Evolutionary conservation across 2,888 invertebrate genomes (phyloP), one percentile per base, ranked within the genome.

Genomic region (Hyles lineata): DNA sequence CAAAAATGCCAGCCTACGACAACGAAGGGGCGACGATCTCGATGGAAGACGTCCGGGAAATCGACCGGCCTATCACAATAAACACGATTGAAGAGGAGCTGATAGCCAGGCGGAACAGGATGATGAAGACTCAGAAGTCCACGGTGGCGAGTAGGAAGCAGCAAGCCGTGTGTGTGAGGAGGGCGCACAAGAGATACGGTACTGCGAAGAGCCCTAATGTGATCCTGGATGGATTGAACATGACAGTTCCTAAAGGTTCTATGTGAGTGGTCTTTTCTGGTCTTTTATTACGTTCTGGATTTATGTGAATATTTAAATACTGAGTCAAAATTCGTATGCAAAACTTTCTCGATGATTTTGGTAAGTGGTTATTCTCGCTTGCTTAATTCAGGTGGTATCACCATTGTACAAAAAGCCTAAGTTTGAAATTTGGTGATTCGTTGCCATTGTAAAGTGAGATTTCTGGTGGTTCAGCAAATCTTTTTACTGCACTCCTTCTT

Each of bases 241-340:
- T 99, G 97, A 98, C 98, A 23, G 98, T 99, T 62, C 97, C 98
- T 29, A 98, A 98, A 87, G 98, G 98, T 71, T 94, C 97, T 69
- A 98, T 98, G 98, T 98, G 94, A 96, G 97, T 96, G 70, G 73
- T 32, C 70, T 72, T 69, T 72, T 71, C 72, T 61, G 43, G 61
- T 59, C 50, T 43, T 25, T 17, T 60, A 58, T 62, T 71, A 63
- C 72, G 70, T 67, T 69, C n/a, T 58, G 32, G 19, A 0, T 32
- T 70, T 58, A 0, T 7, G 55, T 70, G 0, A 6, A 29, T 9
- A n/a, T 32, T 11, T 43, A 43, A 3, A 43, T 43, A 15, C 11
- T 43, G 43, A 43, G 43, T 43, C 43, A 11, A 43, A 11, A 43
- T 43, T 11, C 2, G 1, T 1, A 11, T 43, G 43, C 11, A 3